Evolutionary conservation across 2,797 vertebrate genomes (phyloP), one percentile per base, ranked within the genome.

Genomic region (Sebastes glaucus): DNA sequence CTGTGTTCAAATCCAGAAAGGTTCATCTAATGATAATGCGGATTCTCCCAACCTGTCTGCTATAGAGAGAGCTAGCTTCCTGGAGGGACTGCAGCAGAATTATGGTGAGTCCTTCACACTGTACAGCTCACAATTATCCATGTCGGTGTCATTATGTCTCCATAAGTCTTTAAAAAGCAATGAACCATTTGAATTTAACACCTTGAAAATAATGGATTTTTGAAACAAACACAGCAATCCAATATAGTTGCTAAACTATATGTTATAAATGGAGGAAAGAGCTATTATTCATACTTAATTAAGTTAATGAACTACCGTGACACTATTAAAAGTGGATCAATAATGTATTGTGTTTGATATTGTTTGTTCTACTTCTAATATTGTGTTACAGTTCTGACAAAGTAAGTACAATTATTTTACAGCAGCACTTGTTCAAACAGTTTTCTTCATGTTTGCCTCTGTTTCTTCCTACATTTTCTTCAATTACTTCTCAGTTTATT

Each of bases 1-100:
- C 27, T 79, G 23, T 77, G 25, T 67, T 62, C 1, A 33, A 14
- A 27, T 80, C 2, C 71, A 93, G 90, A 80, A 75, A 62, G 30
- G 9, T 8, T 22, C 11, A 1, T 9, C 30, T 62, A 1, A 28
- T 6, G 38, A 77, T 38, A 0, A 33, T 2, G 33, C 68, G 35
- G 89, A 84, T 4, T 76, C 76, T 23, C 23, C 71, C 11, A 25
- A 80, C 73, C 32, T 88, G 53, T 94, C 93, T 2, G 2, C 62
- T 3, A 80, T 94, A 32, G 88, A 85, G 5, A 82, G n/a, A 52
- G 62, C 33, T 0, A 92, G 87, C 68, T 93, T 94, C 77, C 66
- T 94, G 14, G 79, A 91, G 9, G 86, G 81, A 23, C 83, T 91
- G 52, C 84, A 88, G 61, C 2, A 2, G 2, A 61, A 56, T 13